Conservation (phyloP, 2,888 invertebrate genomes). For the Limulus polyphemus region DNA sequence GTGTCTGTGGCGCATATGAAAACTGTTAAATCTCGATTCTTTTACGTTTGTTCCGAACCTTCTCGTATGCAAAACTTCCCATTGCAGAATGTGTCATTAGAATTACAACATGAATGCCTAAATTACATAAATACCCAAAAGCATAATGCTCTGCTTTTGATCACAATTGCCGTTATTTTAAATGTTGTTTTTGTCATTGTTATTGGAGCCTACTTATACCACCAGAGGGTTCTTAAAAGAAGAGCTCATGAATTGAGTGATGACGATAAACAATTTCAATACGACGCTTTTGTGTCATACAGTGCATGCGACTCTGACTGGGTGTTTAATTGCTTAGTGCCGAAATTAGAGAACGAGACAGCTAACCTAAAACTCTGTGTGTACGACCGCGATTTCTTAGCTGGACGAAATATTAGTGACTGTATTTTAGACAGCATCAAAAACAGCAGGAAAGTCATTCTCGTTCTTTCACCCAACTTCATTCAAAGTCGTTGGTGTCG, state of each 20-base stretch:
- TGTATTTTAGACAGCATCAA: slow-evolving; percentile 18
- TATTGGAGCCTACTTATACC: background rate
- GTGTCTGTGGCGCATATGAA: background rate
- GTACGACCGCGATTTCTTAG: slow-evolving; percentile 22
- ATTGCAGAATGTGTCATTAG: background rate
- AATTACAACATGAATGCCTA: background rate
- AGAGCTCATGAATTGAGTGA: background rate
- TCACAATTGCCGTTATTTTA: background rate
- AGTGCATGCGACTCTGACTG: slow-evolving; percentile 19
- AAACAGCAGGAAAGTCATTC: slow-evolving; percentile 15
- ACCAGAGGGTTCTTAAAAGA: background rate
- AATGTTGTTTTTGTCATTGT: background rate
- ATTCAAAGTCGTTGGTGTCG: slow-evolving; percentile 19
- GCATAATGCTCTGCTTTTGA: background rate
- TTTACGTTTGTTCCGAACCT: background rate
- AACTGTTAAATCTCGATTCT: background rate
- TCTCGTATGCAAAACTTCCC: background rate
- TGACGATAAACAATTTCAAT: background rate
- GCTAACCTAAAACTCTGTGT: slow-evolving; percentile 17
- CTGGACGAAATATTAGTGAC: slow-evolving; percentile 20
- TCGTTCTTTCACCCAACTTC: slow-evolving; percentile 19
- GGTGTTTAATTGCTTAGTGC: slow-evolving; percentile 18
- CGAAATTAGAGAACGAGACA: slow-evolving; percentile 10
- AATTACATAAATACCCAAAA: background rate
- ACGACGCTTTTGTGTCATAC: slow-evolving; percentile 22